Evolutionary conservation across 2,113 vertebrate genomes (phyloP).

Genomic region (Tachysurus fulvidraco): DNA sequence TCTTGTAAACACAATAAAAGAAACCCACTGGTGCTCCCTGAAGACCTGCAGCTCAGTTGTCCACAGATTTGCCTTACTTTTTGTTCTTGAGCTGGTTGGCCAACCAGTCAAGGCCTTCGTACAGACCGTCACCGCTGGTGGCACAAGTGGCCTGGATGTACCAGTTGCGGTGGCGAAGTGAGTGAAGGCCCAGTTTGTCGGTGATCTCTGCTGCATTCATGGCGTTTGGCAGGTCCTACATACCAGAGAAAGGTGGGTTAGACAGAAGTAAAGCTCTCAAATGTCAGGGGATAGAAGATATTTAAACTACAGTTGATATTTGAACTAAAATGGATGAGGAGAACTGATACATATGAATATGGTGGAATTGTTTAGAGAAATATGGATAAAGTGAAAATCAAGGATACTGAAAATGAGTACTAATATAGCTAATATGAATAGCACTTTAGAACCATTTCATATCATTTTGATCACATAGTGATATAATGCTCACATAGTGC

Average conservation of each 20-base stretch:
- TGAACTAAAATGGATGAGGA: background rate
- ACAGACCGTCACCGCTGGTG: slow-evolving; percentile 93
- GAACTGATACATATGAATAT: background rate
- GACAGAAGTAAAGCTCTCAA: background rate
- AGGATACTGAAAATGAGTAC: no score
- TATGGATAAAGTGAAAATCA: background rate
- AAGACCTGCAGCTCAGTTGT: slow-evolving; percentile 62
- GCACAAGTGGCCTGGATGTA: slow-evolving; percentile 98
- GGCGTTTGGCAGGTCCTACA: slow-evolving; percentile 82
- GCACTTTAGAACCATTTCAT: background rate
- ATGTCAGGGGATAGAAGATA: background rate
- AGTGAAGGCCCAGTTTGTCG: slow-evolving; percentile 93
- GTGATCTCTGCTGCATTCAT: slow-evolving; percentile 23
- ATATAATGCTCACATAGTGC: no score
- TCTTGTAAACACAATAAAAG: slow-evolving; percentile 67
- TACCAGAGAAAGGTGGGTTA: background rate
- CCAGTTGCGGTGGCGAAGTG: slow-evolving; percentile 94
- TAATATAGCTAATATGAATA: background rate
- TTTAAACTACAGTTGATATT: background rate
- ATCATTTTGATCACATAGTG: background rate
- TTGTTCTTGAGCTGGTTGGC: slow-evolving; percentile 99
- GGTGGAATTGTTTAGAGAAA: background rate
- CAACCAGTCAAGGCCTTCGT: slow-evolving; percentile 96
- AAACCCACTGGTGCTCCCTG: slow-evolving; percentile 53
- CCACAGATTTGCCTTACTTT: slow-evolving; percentile 78